These are phyloP conservation scores for Enteromius mattozi DNA, from an alignment of 2,797 vertebrate genomes.

Conservation along the genomic window DNA sequence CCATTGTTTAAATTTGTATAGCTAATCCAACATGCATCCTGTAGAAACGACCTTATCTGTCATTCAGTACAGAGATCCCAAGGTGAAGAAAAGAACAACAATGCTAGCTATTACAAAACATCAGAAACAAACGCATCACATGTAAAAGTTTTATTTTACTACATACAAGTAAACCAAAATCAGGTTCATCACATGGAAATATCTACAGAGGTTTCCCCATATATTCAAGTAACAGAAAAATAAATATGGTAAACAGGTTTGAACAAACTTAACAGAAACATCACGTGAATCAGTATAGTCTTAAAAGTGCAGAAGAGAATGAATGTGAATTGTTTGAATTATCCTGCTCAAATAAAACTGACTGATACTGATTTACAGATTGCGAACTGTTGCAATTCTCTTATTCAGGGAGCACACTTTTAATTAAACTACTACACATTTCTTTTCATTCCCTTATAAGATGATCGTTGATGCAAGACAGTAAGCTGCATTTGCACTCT, in stretches of 20 bases:
- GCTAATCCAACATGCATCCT: neutral
- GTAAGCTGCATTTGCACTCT: slow-evolving; percentile 5
- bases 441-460: neutral
- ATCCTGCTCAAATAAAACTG: neutral
- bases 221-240: slow-evolving; percentile 73
- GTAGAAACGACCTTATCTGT: neutral
- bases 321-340: neutral
- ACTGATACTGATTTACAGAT: neutral
- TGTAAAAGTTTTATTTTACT: slow-evolving; percentile 63
- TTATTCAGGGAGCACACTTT: slow-evolving; percentile 7
- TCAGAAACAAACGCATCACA: slow-evolving; percentile 10
- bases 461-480: slow-evolving; percentile 20
- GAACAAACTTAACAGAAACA: slow-evolving; percentile 31
- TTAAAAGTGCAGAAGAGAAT: slow-evolving; percentile 33
- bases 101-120: neutral
- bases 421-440: neutral
- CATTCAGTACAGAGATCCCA: neutral
- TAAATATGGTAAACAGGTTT: slow-evolving; percentile 56
- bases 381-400: neutral
- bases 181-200: slow-evolving; percentile 56
- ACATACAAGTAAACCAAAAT: slow-evolving; percentile 56
- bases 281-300: neutral
- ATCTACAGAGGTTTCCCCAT: slow-evolving; percentile 60
- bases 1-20: neutral
- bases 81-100: neutral